A percentile compares a stretch with the other conserved stretches of the same genome.
Conservation (phyloP, 2,797 vertebrate genomes). For the Graptemys geographica region DNA sequence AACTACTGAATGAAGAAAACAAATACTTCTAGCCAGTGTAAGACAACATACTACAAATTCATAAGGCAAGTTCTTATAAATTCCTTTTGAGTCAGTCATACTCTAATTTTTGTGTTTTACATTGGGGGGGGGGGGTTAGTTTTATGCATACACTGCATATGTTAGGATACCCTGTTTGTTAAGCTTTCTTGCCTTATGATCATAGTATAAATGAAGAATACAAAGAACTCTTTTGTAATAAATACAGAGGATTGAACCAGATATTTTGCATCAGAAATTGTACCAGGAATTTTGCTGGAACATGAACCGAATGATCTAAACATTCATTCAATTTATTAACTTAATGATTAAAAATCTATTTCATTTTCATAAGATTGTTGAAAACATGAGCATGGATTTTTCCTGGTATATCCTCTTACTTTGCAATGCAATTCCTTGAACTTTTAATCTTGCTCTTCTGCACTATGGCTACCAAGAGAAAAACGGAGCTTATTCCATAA, state of each 20-base stretch:
- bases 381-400: not conserved
- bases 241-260: not conserved
- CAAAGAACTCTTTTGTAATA: not conserved
- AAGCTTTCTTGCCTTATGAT: not conserved
- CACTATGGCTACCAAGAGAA: not conserved
- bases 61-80: not conserved
- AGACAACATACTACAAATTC: not conserved
- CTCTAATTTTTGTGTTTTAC: not conserved
- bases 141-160: not conserved
- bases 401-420: not conserved
- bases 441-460: constrained; percentile 8
- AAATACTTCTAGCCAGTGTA: not conserved
- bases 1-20: not conserved
- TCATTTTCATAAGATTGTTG: not conserved
- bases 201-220: not conserved
- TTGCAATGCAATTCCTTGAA: not conserved
- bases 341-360: not conserved
- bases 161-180: not conserved
- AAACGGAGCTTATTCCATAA: not conserved
- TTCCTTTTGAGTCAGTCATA: not conserved
- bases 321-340: not conserved
- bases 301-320: not conserved
- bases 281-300: constrained; percentile 8
- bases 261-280: not conserved
- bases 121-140: too few relatives aligned